Percentiles rank a stretch among this genome's conserved stretches.
phyloP scores from a whole-genome alignment of 2,888 invertebrate species.

The Anaspis maculata region DNA sequence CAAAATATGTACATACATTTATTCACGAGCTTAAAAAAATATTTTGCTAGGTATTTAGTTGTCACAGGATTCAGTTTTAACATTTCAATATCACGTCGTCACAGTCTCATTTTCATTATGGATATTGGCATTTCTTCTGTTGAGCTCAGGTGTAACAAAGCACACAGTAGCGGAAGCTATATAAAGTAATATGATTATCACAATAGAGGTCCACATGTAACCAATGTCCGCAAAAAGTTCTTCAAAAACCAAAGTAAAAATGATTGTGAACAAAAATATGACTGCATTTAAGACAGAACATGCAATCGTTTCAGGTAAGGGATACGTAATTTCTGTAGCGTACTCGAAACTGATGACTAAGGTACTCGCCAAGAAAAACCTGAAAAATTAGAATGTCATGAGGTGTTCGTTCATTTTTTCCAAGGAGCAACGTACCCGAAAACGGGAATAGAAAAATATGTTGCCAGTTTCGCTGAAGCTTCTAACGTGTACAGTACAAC shows the following conservation, averaged over 20 bases:
- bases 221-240: conserved; percentile 20
- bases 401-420: neutral
- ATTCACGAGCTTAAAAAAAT: no score
- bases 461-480: conserved; percentile 16
- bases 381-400: conserved; percentile 38
- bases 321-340: conserved; percentile 90
- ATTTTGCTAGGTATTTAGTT: no score
- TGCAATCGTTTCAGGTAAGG: conserved; percentile 90
- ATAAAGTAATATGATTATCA: conserved; percentile 15
- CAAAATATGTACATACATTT: no score
- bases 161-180: conserved; percentile 15
- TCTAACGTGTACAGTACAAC: conserved; percentile 13
- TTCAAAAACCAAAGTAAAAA: conserved; percentile 23
- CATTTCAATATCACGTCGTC: no score
- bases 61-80: no score
- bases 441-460: conserved; percentile 25
- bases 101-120: no score
- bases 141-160: conserved; percentile 22
- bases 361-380: conserved; percentile 96
- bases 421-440: conserved; percentile 25
- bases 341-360: conserved; percentile 93
- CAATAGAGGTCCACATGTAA: conserved; percentile 18
- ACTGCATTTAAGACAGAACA: conserved; percentile 86
- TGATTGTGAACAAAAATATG: conserved; percentile 25
- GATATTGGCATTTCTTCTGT: conserved; percentile 20